These are phyloP conservation scores for Leptobrachium leishanense DNA, from an alignment of 2,113 vertebrate genomes.

Conservation along the genomic window DNA sequence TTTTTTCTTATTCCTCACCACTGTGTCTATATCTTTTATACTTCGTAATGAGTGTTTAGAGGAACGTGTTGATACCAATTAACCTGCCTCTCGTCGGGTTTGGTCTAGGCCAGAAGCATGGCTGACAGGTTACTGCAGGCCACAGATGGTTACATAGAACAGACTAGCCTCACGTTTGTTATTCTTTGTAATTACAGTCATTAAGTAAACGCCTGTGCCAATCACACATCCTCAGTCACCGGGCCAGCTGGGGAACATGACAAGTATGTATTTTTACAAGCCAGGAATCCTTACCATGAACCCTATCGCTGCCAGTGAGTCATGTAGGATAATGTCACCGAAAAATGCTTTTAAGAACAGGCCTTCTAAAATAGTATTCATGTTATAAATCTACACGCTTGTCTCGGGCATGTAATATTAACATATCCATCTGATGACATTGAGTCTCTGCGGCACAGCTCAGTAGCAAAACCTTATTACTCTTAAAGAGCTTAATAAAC, in stretches of 20 bases:
- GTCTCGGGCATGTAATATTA: too few species aligned
- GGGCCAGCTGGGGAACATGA: slow-evolving; percentile 9
- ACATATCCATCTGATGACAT: too few species aligned
- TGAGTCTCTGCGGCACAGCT: too few species aligned
- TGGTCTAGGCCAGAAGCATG: slow-evolving; percentile 64
- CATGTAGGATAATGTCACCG: not conserved
- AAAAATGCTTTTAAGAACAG: too few species aligned
- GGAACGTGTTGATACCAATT: slow-evolving; percentile 86
- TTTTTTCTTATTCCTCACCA: not conserved
- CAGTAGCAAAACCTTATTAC: too few species aligned
- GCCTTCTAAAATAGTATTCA: too few species aligned
- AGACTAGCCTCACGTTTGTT: slow-evolving; percentile 86
- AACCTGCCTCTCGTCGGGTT: slow-evolving; percentile 87
- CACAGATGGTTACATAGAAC: slow-evolving; percentile 56
- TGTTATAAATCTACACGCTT: too few species aligned
- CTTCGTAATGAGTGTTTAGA: slow-evolving; percentile 81
- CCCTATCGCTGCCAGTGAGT: not conserved
- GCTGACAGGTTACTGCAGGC: slow-evolving; percentile 79
- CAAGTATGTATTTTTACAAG: slow-evolving; percentile 21
- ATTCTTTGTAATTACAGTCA: slow-evolving; percentile 97
- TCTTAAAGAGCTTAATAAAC: too few species aligned
- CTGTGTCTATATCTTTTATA: slow-evolving; percentile 57
- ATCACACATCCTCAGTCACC: slow-evolving; percentile 69
- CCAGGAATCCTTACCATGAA: not conserved
- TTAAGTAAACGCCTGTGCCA: slow-evolving; percentile 97